Evolutionary conservation across 2,797 vertebrate species (phyloP), one percentile per base, ranked within the genome.

Genomic region (Amphiprion clarkii): DNA sequence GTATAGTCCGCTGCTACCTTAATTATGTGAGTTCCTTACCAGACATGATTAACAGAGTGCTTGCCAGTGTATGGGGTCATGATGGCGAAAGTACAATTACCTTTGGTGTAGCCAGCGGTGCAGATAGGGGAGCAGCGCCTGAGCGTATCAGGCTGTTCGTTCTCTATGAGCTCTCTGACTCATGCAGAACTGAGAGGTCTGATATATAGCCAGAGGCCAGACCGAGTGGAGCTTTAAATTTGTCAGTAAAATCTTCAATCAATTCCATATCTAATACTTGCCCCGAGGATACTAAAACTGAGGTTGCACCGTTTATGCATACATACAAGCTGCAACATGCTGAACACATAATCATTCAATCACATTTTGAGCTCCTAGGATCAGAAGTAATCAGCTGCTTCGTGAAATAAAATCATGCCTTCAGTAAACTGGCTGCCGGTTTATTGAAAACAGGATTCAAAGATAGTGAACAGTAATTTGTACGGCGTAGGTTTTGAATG

Each of bases 241-340:
- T 90, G 76, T 74, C 85, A 61, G 82, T 84, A 74, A 90, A 90
- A 81, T 85, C 69, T 66, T 71, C 66, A 87, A 88, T 92, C 83
- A 88, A 77, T 86, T 88, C 74, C 42, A 39, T 75, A 71, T 78
- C 65, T 70, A 83, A 80, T 58, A 75, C 65, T 72, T 76, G 71
- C 84, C 87, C 68, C 42, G 74, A 77, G 85, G 79, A 84, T 79
- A 67, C 55, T 74, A 74, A 76, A 86, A 81, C 68, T 29, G 52
- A 83, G 59, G 59, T 56, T 70, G 42, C 17, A 33, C 58, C 52
- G 29, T 81, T 76, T 65, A 68, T 72, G 74, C 71, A 85, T 76
- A 49, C 59, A 39, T 68, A 71, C 63, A 60, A 55, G 70, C 69
- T 53, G 49, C 63, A 69, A 73, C 68, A 75, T 74, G 56, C 52